These are phyloP conservation scores for Picathartes gymnocephalus DNA, from an alignment of 2,113 vertebrate genomes.

Conservation along the genomic window DNA sequence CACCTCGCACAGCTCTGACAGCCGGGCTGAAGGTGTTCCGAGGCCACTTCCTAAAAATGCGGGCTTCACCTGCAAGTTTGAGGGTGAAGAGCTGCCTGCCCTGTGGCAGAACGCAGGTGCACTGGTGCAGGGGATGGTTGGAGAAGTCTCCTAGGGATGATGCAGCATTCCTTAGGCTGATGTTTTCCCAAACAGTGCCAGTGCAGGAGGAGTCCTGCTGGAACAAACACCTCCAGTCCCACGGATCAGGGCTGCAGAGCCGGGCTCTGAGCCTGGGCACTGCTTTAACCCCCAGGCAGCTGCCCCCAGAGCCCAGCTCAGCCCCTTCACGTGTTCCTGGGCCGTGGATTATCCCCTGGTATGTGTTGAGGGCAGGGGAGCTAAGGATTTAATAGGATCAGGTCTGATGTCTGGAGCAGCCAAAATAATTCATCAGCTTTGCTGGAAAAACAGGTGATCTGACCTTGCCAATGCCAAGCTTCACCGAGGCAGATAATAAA, in stretches of 20 bases:
- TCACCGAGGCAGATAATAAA: neutral
- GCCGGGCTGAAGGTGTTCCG: neutral
- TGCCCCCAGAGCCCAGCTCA: neutral
- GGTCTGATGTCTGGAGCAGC: neutral
- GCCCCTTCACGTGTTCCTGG: neutral
- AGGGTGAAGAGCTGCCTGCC: neutral
- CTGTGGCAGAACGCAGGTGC: neutral
- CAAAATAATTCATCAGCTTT: neutral
- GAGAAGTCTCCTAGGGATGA: neutral
- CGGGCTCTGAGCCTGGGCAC: neutral
- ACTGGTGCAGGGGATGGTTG: neutral
- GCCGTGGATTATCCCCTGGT: rapidly evolving
- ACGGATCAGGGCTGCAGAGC: neutral
- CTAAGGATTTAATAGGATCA: neutral
- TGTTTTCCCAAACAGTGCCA: neutral
- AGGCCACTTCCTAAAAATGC: rapidly evolving
- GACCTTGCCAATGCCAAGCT: neutral
- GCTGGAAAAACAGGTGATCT: neutral
- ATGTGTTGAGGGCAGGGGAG: neutral
- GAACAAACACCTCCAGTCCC: neutral
- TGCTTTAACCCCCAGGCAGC: neutral
- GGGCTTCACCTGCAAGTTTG: rapidly evolving
- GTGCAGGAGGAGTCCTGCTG: neutral
- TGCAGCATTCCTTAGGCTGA: neutral
- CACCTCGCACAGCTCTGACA: neutral